Evolutionary conservation across 1,140 invertebrate species (phyloP), one percentile per base, ranked within the genome.

Genomic region (Forficula auricularia): DNA sequence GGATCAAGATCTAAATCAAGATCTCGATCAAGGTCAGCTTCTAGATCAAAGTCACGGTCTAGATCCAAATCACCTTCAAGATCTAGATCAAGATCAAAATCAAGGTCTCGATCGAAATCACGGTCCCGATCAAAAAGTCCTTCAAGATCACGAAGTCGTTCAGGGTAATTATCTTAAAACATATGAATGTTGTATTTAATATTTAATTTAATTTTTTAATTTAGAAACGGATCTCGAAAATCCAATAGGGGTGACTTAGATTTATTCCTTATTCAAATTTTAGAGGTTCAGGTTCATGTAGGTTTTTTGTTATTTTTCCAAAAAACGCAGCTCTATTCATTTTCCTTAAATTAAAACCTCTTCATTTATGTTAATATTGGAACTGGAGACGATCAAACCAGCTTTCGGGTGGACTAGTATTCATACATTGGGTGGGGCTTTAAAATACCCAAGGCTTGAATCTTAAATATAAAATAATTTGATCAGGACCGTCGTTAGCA

Each of bases 91-190:
- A 53, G 54, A 30, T 63, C 61, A 8, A 45, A 44, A 38, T 53
- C 50, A 43, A 39, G 54, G 18, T 60, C 58, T 2, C 50, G 54
- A 44, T 62, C 59, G 8, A 53, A 56, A 13, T 64, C 63, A 32
- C 9, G 22, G 31, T 60, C 58, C 2, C 50, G 53, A 43, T 63
- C 60, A 7, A 53, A 55, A 14, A 64, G 62, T 36, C 9, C 50
- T 2, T 63, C 60, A 2, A 54, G 59, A 19, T 54, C 52, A 7
- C 47, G 46, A 19, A 47, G 44, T 43, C 15, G 50, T 19, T 52
- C 50, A 8, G 39, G 30, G 20, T 54, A 51, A n/a, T 19, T 40
- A 35, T 48, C 45, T n/a, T n/a, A n/a, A n/a, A 35, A 42, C 51
- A 9, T 62, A 57, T 38, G 18, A 56, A 1, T 58, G 55, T 30